Conservation (phyloP, 2,797 vertebrate species). For the Antennarius maculatus region DNA sequence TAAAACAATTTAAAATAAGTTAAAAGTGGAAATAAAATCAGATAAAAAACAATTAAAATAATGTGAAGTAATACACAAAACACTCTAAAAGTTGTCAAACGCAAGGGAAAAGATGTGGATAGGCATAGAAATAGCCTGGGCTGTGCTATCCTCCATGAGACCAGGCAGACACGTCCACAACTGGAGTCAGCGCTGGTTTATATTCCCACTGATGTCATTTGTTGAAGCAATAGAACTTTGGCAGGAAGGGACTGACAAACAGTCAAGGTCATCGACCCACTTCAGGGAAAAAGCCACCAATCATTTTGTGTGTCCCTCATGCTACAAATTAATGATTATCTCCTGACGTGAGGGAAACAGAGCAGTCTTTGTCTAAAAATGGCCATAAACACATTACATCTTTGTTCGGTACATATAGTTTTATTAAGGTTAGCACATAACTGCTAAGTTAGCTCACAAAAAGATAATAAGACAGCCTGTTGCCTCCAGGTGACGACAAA, state of each 20-base stretch:
- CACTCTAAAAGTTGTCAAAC: no score
- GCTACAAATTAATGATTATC: slow-evolving; percentile 69
- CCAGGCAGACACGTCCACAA: slow-evolving; percentile 40
- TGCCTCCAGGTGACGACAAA: no score
- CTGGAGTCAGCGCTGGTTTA: slow-evolving; percentile 39
- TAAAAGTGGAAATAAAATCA: no score
- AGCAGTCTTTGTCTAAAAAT: slow-evolving; percentile 50
- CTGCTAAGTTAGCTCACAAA: no score
- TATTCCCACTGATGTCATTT: slow-evolving; percentile 70
- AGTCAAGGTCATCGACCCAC: slow-evolving; percentile 68
- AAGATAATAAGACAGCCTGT: no score
- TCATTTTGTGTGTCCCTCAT: slow-evolving; percentile 57
- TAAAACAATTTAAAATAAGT: no score
- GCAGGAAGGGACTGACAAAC: slow-evolving; percentile 70
- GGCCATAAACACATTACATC: slow-evolving; percentile 16
- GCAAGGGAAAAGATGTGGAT: no score
- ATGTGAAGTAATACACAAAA: no score
- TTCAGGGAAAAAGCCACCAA: slow-evolving; percentile 51
- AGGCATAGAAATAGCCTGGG: slow-evolving; percentile 15
- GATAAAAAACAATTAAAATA: no score
- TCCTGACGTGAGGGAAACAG: slow-evolving; percentile 41
- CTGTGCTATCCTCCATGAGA: slow-evolving; percentile 12
- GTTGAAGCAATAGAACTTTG: slow-evolving; percentile 52
- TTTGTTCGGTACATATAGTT: slow-evolving; percentile 38
- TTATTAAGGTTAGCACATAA: no score